Percentiles rank a stretch among this genome's conserved stretches.
phyloP scores from a whole-genome alignment of 2,113 vertebrate genomes.

The Coracopsis vasa region DNA sequence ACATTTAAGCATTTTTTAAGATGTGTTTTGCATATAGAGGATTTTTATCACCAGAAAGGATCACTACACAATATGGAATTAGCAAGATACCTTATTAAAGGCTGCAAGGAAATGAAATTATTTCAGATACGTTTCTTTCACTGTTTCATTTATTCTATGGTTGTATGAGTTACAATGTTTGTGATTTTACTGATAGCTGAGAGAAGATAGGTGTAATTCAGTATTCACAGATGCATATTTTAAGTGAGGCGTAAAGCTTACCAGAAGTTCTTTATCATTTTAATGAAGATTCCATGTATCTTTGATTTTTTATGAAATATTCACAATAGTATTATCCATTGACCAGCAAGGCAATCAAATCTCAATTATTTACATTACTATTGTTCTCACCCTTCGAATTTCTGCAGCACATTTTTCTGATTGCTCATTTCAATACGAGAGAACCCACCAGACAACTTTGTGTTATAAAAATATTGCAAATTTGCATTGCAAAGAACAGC shows the following conservation, averaged over 20 bases:
- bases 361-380: conserved; percentile 9
- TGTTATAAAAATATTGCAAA: conserved; percentile 11
- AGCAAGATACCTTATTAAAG: not conserved
- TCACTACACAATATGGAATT: not conserved
- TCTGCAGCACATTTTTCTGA: not conserved
- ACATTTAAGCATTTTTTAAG: not conserved
- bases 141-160: not conserved
- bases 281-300: not conserved
- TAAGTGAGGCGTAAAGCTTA: not conserved
- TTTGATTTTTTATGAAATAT: conserved; percentile 37
- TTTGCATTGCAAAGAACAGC: conserved; percentile 46
- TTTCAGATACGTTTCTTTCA: not conserved
- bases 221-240: not conserved
- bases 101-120: not conserved
- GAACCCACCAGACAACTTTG: conserved; percentile 26
- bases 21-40: not conserved
- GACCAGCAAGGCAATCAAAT: conserved; percentile 2
- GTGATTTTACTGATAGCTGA: not conserved
- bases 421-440: conserved; percentile 44
- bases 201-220: not conserved
- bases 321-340: not conserved
- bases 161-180: not conserved
- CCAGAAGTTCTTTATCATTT: not conserved
- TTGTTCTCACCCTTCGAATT: conserved; percentile 29
- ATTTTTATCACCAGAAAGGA: not conserved